Percentiles rank a stretch among this genome's conserved stretches.
phyloP scores from a whole-genome alignment of 1,140 invertebrate species.

The Gyrodactylus bullatarudis region DNA sequence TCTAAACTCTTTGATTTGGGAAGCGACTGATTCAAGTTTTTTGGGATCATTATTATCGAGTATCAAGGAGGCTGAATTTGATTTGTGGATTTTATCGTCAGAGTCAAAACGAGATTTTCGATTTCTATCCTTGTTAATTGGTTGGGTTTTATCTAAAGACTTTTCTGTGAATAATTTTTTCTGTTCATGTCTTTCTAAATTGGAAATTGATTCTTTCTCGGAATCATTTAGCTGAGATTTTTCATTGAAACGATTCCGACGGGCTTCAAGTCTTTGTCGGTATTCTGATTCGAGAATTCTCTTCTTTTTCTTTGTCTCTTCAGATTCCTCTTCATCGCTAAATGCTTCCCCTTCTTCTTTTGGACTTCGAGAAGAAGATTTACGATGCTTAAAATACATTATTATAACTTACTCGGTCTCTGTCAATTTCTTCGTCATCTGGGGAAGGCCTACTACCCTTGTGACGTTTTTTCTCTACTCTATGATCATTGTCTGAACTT shows the following conservation, averaged over 20 bases:
- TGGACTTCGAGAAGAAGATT: not conserved
- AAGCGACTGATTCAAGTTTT: not conserved
- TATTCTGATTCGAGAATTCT: not conserved
- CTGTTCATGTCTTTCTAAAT: not conserved
- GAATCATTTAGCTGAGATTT: not conserved
- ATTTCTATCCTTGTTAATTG: not conserved
- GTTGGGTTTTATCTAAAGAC: not conserved
- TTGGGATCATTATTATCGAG: too few relatives aligned
- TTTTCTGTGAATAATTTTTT: too few relatives aligned
- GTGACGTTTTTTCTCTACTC: not conserved
- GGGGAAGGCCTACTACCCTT: not conserved
- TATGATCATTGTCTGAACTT: not conserved
- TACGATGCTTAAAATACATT: not conserved
- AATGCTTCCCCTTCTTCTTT: not conserved
- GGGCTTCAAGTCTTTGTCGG: not conserved
- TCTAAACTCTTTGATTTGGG: not conserved
- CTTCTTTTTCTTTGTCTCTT: not conserved
- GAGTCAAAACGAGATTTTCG: not conserved
- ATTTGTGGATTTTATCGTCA: not conserved
- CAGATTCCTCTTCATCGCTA: not conserved
- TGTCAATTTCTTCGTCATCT: not conserved
- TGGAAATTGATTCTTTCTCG: not conserved
- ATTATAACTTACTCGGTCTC: not conserved
- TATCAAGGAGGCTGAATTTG: not conserved
- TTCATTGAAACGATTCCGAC: not conserved